Evolutionary conservation across 2,113 vertebrate genomes (phyloP).

Genomic region (Tachuris rubrigastra): DNA sequence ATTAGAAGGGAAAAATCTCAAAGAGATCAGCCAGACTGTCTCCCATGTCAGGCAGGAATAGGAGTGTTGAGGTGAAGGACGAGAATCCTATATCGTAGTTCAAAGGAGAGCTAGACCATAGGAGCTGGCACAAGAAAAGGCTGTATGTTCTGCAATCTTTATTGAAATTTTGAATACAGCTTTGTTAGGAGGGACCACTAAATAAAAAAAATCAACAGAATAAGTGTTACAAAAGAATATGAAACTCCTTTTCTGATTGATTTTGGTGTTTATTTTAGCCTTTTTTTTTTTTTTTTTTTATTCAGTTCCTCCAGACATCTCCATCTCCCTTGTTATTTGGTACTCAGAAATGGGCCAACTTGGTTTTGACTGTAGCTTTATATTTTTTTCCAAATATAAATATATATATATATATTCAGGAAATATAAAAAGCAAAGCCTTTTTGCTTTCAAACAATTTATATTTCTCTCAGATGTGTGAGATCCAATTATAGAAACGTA

Average conservation of each 20-base stretch:
- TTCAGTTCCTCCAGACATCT: not conserved
- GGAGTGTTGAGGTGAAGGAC: not conserved
- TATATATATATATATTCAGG: not conserved
- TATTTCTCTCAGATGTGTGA: not conserved
- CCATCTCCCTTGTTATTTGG: not conserved
- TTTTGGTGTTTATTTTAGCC: not conserved
- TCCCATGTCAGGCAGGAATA: not conserved
- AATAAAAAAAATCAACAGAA: not conserved
- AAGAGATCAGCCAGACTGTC: not conserved
- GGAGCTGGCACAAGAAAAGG: not conserved
- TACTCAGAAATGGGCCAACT: not conserved
- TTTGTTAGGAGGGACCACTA: not conserved
- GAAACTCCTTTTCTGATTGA: not conserved
- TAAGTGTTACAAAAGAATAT: not conserved
- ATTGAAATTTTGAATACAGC: not conserved
- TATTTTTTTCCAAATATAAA: not conserved
- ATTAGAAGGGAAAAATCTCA: not conserved
- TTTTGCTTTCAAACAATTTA: not conserved
- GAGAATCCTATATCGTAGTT: not conserved
- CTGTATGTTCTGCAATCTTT: fast-evolving
- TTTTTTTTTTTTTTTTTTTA: too few relatives aligned
- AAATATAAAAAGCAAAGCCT: not conserved
- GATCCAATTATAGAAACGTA: not conserved
- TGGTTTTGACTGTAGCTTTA: not conserved
- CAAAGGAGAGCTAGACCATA: not conserved